Percentiles rank a stretch among this genome's conserved stretches.
Evolutionary conservation across 2,113 vertebrate species (phyloP).

Genomic region (Campylomormyrus numenius): DNA sequence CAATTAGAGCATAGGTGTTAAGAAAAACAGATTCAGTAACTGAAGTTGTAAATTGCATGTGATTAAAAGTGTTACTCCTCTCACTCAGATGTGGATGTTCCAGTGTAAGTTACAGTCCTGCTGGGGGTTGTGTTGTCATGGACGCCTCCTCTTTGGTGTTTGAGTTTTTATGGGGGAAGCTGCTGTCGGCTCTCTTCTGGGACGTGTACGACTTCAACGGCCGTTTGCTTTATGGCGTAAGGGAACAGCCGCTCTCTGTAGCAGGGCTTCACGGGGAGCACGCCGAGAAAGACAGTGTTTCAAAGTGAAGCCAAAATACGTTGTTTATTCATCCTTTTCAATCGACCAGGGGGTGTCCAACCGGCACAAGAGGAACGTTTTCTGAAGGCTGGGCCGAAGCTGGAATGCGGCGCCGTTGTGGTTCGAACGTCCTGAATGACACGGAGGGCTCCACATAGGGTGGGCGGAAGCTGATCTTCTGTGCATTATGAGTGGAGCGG

Average conservation of each 20-base stretch:
- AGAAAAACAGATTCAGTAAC: background rate
- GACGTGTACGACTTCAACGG: background rate
- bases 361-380: background rate
- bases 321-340: background rate
- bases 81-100: background rate
- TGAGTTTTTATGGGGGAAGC: background rate
- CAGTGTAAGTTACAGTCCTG: background rate
- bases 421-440: background rate
- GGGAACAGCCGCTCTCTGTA: background rate
- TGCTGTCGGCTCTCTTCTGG: background rate
- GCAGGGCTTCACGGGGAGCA: background rate
- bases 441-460: background rate
- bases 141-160: background rate
- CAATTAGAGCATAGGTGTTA: background rate
- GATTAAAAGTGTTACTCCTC: background rate
- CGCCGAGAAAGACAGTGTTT: background rate
- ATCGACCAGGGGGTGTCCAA: background rate
- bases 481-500: background rate
- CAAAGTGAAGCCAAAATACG: background rate
- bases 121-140: background rate
- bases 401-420: background rate
- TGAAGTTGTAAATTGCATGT: background rate
- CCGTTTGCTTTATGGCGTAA: background rate
- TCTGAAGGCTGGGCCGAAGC: background rate
- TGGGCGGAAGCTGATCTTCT: background rate